Percentiles rank a stretch among this genome's conserved stretches.
Evolutionary conservation across 2,888 invertebrate genomes (phyloP).

Genomic region (Sarcophaga rosellei): DNA sequence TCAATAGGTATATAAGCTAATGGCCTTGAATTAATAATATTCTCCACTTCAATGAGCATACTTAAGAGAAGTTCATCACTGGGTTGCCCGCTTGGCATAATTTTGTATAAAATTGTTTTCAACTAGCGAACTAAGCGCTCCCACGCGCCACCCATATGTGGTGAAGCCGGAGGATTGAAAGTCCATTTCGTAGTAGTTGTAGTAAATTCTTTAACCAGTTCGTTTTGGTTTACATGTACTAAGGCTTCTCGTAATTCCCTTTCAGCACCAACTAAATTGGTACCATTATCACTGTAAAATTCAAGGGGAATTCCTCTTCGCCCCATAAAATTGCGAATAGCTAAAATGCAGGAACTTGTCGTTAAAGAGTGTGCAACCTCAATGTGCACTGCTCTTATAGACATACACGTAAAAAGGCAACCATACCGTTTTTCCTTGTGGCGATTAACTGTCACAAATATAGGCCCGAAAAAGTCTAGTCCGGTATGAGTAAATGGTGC

Average conservation of each 20-base stretch:
- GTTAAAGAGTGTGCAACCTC: conserved; percentile 17
- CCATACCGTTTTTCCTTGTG: conserved; percentile 50
- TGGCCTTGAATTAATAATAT: too few species aligned
- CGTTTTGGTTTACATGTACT: conserved; percentile 8
- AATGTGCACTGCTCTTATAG: too few species aligned
- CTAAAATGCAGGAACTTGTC: conserved; percentile 26
- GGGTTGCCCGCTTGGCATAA: conserved; percentile 28
- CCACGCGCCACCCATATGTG: conserved; percentile 44
- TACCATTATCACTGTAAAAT: conserved; percentile 43
- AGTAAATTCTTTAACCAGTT: not conserved
- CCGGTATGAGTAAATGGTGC: conserved; percentile 29
- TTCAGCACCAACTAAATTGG: conserved; percentile 28
- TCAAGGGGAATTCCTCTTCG: conserved; percentile 29
- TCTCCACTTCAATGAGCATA: too few species aligned
- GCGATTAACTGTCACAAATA: conserved; percentile 34
- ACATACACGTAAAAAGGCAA: conserved; percentile 57
- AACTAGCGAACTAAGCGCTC: conserved; percentile 48
- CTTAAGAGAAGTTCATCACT: conserved; percentile 65
- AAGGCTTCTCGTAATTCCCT: conserved; percentile 35
- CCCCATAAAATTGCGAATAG: conserved; percentile 25
- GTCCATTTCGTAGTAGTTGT: conserved; percentile 31
- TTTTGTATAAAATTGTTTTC: too few species aligned
- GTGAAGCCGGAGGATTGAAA: conserved; percentile 50
- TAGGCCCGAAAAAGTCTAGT: conserved; percentile 36
- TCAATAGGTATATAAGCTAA: conserved; percentile 53